A percentile compares a stretch with the other conserved stretches of the same genome.
Conservation (phyloP, 2,888 invertebrate species). For the Homarus gammarus region DNA sequence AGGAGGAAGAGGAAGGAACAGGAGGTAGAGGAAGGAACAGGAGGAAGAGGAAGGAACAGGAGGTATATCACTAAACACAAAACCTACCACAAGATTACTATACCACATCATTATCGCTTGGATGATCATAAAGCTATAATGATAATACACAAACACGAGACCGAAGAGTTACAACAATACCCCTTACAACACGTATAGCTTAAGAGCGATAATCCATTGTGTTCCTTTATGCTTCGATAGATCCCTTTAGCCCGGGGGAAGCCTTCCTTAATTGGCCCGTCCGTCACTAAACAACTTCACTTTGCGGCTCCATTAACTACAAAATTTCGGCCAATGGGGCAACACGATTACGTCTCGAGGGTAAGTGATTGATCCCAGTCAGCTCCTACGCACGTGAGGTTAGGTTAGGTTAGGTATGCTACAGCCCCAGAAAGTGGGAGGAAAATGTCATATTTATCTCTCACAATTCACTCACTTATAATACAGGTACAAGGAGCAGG, state of each 20-base stretch:
- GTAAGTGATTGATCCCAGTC: no score
- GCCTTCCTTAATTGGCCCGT: background rate
- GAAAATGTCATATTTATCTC: no score
- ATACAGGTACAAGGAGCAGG: no score
- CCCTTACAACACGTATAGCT: background rate
- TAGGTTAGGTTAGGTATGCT: no score
- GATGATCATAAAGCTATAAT: background rate
- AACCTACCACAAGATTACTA: background rate
- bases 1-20: no score
- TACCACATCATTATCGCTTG: background rate
- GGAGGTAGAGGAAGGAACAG: no score
- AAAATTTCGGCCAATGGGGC: background rate
- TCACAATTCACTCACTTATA: no score
- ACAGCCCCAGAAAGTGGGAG: no score
- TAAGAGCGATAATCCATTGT: background rate
- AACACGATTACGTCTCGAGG: background rate
- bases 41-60: no score
- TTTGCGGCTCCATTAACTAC: constrained; percentile 1
- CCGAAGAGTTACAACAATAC: background rate
- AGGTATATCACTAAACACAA: background rate
- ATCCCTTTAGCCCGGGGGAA: background rate
- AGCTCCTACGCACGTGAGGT: no score
- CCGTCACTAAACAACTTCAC: background rate
- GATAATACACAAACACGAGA: background rate
- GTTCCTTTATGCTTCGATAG: background rate